Evolutionary conservation across 2,888 invertebrate species (phyloP).

Genomic region (Hyposoter dolosus): DNA sequence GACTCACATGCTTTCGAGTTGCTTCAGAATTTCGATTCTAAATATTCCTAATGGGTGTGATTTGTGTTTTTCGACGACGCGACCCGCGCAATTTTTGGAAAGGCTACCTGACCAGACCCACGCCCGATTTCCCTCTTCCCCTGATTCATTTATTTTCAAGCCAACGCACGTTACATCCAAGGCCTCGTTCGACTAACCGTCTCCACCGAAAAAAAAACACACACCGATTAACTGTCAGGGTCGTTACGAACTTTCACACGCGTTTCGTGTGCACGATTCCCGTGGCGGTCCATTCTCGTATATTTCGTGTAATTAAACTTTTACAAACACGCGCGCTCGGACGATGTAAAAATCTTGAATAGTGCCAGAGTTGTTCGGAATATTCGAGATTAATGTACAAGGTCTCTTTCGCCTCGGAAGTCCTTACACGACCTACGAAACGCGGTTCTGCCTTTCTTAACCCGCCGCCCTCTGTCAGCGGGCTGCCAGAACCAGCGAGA

Average conservation of each 20-base stretch:
- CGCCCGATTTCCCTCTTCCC: slow-evolving; percentile 1
- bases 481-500: slow-evolving; percentile 71
- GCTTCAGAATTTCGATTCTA: neutral
- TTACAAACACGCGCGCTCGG: neutral
- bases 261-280: slow-evolving; percentile 9
- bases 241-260: slow-evolving; percentile 54
- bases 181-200: slow-evolving; percentile 22
- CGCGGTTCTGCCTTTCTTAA: slow-evolving; percentile 67
- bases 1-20: slow-evolving; percentile 15
- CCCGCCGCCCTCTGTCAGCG: slow-evolving; percentile 75
- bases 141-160: neutral
- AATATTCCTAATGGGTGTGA: neutral
- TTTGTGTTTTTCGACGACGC: slow-evolving; percentile 21
- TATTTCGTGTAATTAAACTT: neutral
- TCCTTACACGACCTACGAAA: slow-evolving; percentile 78
- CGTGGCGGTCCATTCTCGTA: slow-evolving; percentile 13
- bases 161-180: slow-evolving; percentile 12
- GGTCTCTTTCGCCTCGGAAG: slow-evolving; percentile 39
- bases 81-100: slow-evolving; percentile 63
- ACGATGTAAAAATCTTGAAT: slow-evolving; percentile 71
- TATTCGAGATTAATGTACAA: slow-evolving; percentile 66
- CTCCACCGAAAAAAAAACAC: slow-evolving; percentile 12
- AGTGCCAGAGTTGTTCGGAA: slow-evolving; percentile 75
- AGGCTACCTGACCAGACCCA: slow-evolving; percentile 24
- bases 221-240: slow-evolving; percentile 52